Conservation (phyloP, 2,888 invertebrate species). For the Steinernema hermaphroditum region DNA sequence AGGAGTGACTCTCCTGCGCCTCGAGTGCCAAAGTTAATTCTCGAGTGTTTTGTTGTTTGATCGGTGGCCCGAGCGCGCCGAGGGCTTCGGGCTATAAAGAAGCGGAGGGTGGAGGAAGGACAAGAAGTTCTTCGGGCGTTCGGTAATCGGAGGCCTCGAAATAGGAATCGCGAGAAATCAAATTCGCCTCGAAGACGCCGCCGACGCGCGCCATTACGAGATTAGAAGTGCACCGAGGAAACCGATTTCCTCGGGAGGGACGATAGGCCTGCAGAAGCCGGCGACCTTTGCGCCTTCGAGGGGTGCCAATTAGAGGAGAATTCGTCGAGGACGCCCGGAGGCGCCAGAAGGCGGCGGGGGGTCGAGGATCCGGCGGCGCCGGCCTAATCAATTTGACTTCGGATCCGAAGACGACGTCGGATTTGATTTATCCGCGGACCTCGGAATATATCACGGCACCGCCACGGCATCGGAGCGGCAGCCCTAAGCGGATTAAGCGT, state of each 20-base stretch:
- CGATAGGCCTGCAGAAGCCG: conserved; percentile 86
- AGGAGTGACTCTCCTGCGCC: too few relatives aligned
- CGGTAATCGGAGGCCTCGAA: background rate
- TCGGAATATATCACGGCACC: background rate
- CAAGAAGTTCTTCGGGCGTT: too few relatives aligned
- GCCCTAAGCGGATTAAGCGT: conserved; percentile 6
- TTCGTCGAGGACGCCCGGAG: too few relatives aligned
- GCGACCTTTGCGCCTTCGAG: conserved; percentile 76
- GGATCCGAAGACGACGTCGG: background rate
- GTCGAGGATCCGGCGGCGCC: too few relatives aligned
- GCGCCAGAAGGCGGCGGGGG: too few relatives aligned
- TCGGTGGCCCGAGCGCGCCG: too few relatives aligned
- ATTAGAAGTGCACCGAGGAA: background rate
- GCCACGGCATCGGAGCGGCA: background rate
- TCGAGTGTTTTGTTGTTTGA: too few relatives aligned
- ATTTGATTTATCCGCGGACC: conserved; percentile 21
- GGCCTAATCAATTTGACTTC: background rate
- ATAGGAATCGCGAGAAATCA: conserved; percentile 1
- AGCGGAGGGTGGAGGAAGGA: too few relatives aligned
- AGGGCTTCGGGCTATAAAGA: too few relatives aligned
- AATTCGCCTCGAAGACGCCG: conserved; percentile 5
- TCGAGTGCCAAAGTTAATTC: too few relatives aligned
- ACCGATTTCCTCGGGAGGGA: too few relatives aligned
- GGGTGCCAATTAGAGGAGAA: background rate
- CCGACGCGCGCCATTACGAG: background rate